These are phyloP conservation scores for Calyptomena viridis DNA, from an alignment of 2,113 vertebrate genomes.

Conservation along the genomic window DNA sequence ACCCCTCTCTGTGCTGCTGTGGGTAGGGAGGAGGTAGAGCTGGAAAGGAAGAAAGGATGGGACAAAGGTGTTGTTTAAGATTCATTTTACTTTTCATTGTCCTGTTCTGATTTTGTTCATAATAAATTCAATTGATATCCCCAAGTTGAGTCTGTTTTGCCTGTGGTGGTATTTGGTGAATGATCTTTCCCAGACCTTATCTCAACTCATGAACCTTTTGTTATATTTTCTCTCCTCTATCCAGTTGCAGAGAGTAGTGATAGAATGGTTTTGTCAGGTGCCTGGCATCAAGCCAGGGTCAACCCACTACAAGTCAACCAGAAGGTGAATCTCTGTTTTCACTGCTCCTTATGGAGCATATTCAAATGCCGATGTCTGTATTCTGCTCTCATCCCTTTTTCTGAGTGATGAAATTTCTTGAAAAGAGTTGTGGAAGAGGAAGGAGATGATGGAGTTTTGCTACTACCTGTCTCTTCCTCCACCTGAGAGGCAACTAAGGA, in stretches of 20 bases:
- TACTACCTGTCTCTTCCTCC: not conserved
- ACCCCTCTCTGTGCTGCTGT: too few species aligned
- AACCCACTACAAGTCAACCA: not conserved
- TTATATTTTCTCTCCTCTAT: not conserved
- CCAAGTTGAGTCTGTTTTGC: not conserved
- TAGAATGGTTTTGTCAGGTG: not conserved
- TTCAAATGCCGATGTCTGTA: not conserved
- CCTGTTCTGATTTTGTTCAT: not conserved
- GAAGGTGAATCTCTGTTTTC: not conserved
- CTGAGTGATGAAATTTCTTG: not conserved
- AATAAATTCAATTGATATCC: not conserved
- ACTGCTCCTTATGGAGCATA: not conserved
- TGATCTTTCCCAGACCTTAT: not conserved
- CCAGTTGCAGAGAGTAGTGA: not conserved
- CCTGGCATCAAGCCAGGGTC: not conserved
- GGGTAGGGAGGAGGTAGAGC: too few species aligned
- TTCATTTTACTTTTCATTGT: not conserved
- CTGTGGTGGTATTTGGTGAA: not conserved
- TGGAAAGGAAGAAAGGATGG: not conserved
- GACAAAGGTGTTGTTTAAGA: not conserved
- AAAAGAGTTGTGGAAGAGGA: not conserved
- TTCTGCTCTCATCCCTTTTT: not conserved
- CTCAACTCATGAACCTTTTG: not conserved
- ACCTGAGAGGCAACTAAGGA: not conserved
- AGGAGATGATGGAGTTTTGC: not conserved